Evolutionary conservation across 2,888 invertebrate genomes (phyloP), one percentile per base, ranked within the genome.

Genomic region (Sthenelais limicola): DNA sequence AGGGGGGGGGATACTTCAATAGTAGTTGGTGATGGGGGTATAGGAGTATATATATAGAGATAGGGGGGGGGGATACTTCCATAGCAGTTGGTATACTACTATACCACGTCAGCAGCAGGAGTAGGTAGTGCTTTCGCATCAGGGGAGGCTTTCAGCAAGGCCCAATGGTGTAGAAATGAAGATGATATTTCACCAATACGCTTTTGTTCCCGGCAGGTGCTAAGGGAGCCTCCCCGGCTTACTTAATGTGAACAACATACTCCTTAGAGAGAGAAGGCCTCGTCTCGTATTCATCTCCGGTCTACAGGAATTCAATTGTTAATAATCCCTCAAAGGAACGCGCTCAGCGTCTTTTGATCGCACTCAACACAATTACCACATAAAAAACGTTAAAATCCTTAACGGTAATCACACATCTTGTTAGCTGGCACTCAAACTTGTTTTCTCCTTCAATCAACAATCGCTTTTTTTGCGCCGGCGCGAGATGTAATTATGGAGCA

Each of bases 121-220:
- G n/a, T n/a, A n/a, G n/a, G n/a, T n/a, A n/a, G n/a, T n/a, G n/a
- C n/a, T n/a, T n/a, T n/a, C n/a, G 32, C 30, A 32, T 5, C 24
- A 33, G 30, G 33, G 32, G 32, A 15, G 56, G 30, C 56, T 56
- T 38, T 62, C 56, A 3, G 38, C 26, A 43, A 43, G 38, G 24
- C 26, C 35, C 38, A 62, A 62, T 62, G 38, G n/a, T 38, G 24
- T 9, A 38, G 38, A 56, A 62, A 62, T 38, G 62, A 62, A 62
- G 62, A 62, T 62, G 62, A 62, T 62, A 62, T 62, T 62, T 62
- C 43, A 62, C 62, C 43, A 43, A 62, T 62, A 62, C 21, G 62
- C 62, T 28, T 62, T 62, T 62, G 62, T 62, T 62, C 26, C 62
- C 21, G 38, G 38, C 62, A 62, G 62, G 62, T 62, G 62, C 62